These are phyloP conservation scores for Bhutanitis thaidina DNA, from an alignment of 2,888 invertebrate species.

Conservation along the genomic window DNA sequence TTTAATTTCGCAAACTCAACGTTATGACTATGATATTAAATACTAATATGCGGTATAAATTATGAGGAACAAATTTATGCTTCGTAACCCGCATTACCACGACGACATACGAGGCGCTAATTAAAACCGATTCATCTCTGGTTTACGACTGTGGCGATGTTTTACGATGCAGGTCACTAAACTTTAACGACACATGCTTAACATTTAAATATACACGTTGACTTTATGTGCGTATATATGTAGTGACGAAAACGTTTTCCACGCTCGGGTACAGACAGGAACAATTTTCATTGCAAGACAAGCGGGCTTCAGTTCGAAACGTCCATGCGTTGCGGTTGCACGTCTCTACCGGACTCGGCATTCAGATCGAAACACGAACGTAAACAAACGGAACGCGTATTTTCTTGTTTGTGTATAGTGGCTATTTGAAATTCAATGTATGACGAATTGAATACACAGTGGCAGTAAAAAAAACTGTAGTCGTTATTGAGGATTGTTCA, in stretches of 20 bases:
- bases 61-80: slow-evolving; percentile 4
- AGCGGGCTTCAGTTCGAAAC: slow-evolving; percentile 39
- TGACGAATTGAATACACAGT: not conserved
- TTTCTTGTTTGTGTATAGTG: slow-evolving; percentile 7
- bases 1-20: not conserved
- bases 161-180: slow-evolving; percentile 22
- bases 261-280: slow-evolving; percentile 36
- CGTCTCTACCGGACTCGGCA: slow-evolving; percentile 25
- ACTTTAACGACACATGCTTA: slow-evolving; percentile 17
- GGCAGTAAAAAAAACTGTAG: not conserved
- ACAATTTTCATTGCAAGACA: slow-evolving; percentile 46
- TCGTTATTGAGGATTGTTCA: not conserved
- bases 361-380: slow-evolving; percentile 32
- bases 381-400: slow-evolving; percentile 27
- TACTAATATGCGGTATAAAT: slow-evolving; percentile 9
- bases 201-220: slow-evolving; percentile 3
- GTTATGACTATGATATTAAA: slow-evolving; percentile 10
- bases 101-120: slow-evolving; percentile 17
- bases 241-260: slow-evolving; percentile 62
- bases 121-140: slow-evolving; percentile 22
- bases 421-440: slow-evolving; percentile 5
- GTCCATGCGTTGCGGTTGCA: slow-evolving; percentile 31
- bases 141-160: slow-evolving; percentile 14
- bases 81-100: slow-evolving; percentile 18
- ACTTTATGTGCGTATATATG: not conserved